Evolutionary conservation across 2,113 vertebrate species (phyloP), one percentile per base, ranked within the genome.

Genomic region (Trachemys scripta): DNA sequence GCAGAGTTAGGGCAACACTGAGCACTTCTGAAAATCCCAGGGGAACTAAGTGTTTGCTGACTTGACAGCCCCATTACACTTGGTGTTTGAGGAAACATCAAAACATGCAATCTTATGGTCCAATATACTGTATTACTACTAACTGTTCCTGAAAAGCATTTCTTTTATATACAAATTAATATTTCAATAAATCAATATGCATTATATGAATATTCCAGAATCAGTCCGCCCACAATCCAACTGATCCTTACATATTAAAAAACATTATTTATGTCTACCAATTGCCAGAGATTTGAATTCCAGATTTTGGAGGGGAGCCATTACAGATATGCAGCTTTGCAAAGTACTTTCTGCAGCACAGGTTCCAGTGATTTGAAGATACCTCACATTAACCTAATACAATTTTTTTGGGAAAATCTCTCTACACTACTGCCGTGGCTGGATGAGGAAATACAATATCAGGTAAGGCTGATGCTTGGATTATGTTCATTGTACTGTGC

Each of bases 231-330:
- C 51, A 13, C 72, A 59, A 4, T 85, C 12, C 51, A 72, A 29
- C 62, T 92, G 10, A 50, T 82, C 92, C 57, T 82, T 54, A 50
- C n/a, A 38, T 38, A 56, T 69, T 79, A 45, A 57, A 65, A 31
- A 0, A 6, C 12, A 27, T 57, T 12, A 47, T 49, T n/a, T n/a
- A 65, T 11, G 14, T 79, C 45, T 89, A 72, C 72, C 89, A 49
- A 56, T 80, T 90, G 65, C 89, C 89, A 92, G 95, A 92, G 93
- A 93, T 76, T 75, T 51, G n/a, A 95, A 95, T 94, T 92, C 83
- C 93, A 96, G 93, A 54, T 85, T 93, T 87, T 93, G 95, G 93
- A 97, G 87, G 57, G 83, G 50, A 49, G 92, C 95, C 96, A 94
- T 85, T 91, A 87, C 80, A 95, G 87, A 95, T 50, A 89, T 11